Percentiles rank a stretch among this genome's conserved stretches.
phyloP scores from a whole-genome alignment of 2,113 vertebrate species.

The Blennius ocellaris region DNA sequence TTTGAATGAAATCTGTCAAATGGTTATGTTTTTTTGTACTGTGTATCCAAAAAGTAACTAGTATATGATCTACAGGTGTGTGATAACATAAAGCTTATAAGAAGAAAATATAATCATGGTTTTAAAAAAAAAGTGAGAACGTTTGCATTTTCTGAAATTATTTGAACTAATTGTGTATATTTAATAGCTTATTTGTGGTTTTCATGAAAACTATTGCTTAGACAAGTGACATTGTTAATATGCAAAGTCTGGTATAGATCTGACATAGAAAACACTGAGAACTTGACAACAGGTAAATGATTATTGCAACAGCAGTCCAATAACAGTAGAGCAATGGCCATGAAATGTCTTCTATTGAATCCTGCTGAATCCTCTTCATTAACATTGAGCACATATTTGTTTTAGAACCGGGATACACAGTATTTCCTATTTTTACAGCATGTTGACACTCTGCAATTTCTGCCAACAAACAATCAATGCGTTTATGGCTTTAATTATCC shows the following conservation, averaged over 20 bases:
- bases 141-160: slow-evolving; percentile 36
- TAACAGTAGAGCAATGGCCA: background rate
- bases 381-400: no score
- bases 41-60: background rate
- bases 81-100: slow-evolving; percentile 10
- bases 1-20: no score
- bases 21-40: no score
- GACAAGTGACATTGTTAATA: slow-evolving; percentile 28
- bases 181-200: slow-evolving; percentile 68
- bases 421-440: slow-evolving; percentile 38
- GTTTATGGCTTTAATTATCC: slow-evolving; percentile 61
- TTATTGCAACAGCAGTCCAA: slow-evolving; percentile 10
- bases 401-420: no score
- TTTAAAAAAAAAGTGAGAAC: slow-evolving; percentile 23
- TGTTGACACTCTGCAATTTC: slow-evolving; percentile 72
- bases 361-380: background rate
- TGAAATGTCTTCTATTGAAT: slow-evolving; percentile 2
- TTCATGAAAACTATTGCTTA: slow-evolving; percentile 38
- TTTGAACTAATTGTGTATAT: slow-evolving; percentile 30
- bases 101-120: slow-evolving; percentile 23
- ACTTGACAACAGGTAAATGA: slow-evolving; percentile 48
- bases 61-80: background rate
- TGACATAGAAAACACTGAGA: slow-evolving; percentile 45
- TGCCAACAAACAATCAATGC: slow-evolving; percentile 79
- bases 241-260: slow-evolving; percentile 16